These are phyloP conservation scores for Plectrocnemia conspersa DNA, from an alignment of 1,140 invertebrate species.

Conservation along the genomic window DNA sequence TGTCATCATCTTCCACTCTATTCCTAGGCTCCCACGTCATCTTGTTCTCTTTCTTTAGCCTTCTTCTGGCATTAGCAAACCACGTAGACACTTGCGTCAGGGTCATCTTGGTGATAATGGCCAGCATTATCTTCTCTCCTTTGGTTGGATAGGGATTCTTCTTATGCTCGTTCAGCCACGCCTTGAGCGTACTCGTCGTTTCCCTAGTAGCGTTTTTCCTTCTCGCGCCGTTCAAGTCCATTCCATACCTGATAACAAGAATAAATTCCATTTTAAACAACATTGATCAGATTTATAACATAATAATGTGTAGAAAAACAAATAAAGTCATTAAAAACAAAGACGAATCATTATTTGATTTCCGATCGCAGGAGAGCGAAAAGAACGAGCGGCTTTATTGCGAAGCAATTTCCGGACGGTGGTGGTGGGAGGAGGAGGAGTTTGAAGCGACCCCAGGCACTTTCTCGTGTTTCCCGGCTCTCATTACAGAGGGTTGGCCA, in stretches of 20 bases:
- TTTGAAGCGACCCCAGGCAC: constrained; percentile 2
- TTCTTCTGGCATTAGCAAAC: constrained; percentile 95
- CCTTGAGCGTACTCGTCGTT: constrained; percentile 94
- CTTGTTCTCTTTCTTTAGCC: constrained; percentile 98
- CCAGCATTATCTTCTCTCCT: constrained; percentile 98
- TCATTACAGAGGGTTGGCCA: constrained; percentile 34
- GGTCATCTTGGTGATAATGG: constrained; percentile 99
- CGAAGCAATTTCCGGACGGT: constrained; percentile 31
- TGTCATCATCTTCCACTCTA: constrained; percentile 84
- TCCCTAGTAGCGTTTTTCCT: constrained; percentile 96
- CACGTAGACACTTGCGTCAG: constrained; percentile 97
- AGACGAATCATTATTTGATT: neutral
- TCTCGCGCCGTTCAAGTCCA: constrained; percentile 84
- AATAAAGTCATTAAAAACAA: no score
- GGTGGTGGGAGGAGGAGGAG: constrained; percentile 13
- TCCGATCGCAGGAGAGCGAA: neutral
- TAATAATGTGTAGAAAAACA: neutral
- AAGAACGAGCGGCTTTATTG: constrained; percentile 22
- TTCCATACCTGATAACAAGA: constrained; percentile 71
- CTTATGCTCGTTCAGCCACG: constrained; percentile 97
- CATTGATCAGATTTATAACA: neutral
- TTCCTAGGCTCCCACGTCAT: constrained; percentile 96
- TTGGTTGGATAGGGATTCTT: constrained; percentile 99
- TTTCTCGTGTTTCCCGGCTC: constrained; percentile 19
- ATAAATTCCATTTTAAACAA: constrained; percentile 14